Percentiles rank a stretch among this genome's conserved stretches.
These are phyloP conservation scores for Shargacucullia verbasci DNA, from an alignment of 2,888 invertebrate species.

Conservation along the genomic window DNA sequence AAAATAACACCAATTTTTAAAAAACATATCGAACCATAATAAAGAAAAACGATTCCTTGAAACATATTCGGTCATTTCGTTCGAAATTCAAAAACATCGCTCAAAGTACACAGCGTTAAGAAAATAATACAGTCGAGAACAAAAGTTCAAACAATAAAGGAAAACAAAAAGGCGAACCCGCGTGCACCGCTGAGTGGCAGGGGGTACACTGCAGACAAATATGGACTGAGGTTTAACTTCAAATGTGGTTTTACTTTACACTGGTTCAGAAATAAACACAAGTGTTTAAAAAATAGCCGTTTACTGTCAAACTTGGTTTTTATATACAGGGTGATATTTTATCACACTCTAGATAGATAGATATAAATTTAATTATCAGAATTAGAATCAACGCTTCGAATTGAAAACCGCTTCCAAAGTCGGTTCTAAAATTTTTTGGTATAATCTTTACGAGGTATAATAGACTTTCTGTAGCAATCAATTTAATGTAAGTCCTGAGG, in stretches of 20 bases:
- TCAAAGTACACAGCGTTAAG: conserved; percentile 50
- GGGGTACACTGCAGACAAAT: conserved; percentile 28
- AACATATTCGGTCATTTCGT: conserved; percentile 49
- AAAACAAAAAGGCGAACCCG: conserved; percentile 50
- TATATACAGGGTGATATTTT: neutral
- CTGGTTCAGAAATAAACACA: conserved; percentile 17
- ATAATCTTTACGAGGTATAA: too few relatives aligned
- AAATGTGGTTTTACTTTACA: conserved; percentile 29
- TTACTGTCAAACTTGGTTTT: neutral
- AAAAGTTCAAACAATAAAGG: conserved; percentile 57
- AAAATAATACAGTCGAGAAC: conserved; percentile 63
- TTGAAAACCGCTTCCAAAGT: too few relatives aligned
- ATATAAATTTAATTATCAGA: too few relatives aligned
- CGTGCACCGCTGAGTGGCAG: conserved; percentile 44
- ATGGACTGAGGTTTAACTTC: conserved; percentile 29
- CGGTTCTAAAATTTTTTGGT: too few relatives aligned
- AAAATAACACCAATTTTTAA: conserved; percentile 28
- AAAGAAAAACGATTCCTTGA: conserved; percentile 36
- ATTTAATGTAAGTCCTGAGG: too few relatives aligned
- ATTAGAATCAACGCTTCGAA: too few relatives aligned
- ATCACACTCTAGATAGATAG: too few relatives aligned
- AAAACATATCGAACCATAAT: conserved; percentile 27
- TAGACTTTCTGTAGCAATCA: too few relatives aligned
- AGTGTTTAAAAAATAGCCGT: conserved; percentile 16
- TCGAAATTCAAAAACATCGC: conserved; percentile 45